Evolutionary conservation across 1,140 invertebrate species (phyloP), one percentile per base, ranked within the genome.

Genomic region (Leptinotarsa texana): DNA sequence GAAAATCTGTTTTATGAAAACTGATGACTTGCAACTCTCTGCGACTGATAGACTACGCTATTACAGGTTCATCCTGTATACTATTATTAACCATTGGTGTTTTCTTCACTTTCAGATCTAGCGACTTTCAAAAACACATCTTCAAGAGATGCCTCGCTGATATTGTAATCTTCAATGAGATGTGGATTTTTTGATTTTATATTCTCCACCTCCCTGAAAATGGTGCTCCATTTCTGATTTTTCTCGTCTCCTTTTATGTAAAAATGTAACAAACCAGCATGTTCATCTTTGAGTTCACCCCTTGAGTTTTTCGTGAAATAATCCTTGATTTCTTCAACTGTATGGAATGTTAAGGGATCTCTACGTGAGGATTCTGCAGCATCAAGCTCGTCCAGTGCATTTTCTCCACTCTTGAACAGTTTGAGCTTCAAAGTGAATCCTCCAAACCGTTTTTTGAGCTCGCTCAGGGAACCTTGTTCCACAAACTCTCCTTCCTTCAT

Each of bases 401-500:
- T 67, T 13, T 49, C 51, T 4, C 33, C 71, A 22, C 61, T 67
- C 18, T 68, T 21, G n/a, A 68, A 78, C 24, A 84, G 24, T 67
- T 85, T 87, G 8, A 89, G 76, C 77, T 86, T 86, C 18, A 89
- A 80, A 8, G 86, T 86, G 73, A 86, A 88, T 24, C 88, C 88
- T 74, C 84, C 82, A 17, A 86, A 85, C 62, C 85, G 85, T 15
- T 85, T 83, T 74, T 89, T 89, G 1, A 89, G 77, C 24, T 86
- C 81, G 22, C 85, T 85, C 69, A 88, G 86, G 70, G 84, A 85
- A 18, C 87, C 88, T 1, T 88, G 78, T 72, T 85, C 87, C 74
- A 86, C 86, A 69, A 96, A 87, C 76, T 90, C 85, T 1, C 96
- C 96, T 72, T 89, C 88, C 0, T 92, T 91, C 94, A 97, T 94